phyloP scores from a whole-genome alignment of 2,113 vertebrate genomes.

The Hyperoodon ampullatus region DNA sequence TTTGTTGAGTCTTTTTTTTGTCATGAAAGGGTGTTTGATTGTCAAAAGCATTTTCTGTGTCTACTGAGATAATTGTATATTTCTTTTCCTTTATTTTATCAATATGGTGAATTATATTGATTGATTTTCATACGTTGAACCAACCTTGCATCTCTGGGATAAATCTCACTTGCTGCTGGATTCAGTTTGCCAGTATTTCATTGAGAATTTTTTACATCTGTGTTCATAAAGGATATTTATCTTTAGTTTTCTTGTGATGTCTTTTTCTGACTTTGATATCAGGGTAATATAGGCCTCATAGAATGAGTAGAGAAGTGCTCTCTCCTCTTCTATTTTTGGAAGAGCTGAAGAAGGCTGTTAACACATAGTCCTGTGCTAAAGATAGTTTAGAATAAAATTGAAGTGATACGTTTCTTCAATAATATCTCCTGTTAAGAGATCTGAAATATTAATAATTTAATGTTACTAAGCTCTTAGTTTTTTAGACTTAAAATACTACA shows the following conservation, averaged over 20 bases:
- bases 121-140: constrained; percentile 22
- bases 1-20: not conserved
- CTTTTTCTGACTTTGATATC: not conserved
- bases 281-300: not conserved
- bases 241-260: not conserved
- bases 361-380: not conserved
- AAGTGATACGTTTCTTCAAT: not conserved
- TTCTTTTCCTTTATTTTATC: not conserved
- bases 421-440: not conserved
- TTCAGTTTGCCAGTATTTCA: not conserved
- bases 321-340: not conserved
- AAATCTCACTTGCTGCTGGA: not conserved
- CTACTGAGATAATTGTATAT: not conserved
- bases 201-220: not conserved
- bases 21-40: not conserved
- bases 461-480: not conserved
- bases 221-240: not conserved
- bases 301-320: not conserved
- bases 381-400: constrained; percentile 24
- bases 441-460: not conserved
- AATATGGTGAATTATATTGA: not conserved
- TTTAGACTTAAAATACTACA: not conserved
- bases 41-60: not conserved
- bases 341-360: not conserved
- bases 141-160: not conserved